Evolutionary conservation across 2,888 invertebrate species (phyloP).

Genomic region (Polydrusus cervinus): DNA sequence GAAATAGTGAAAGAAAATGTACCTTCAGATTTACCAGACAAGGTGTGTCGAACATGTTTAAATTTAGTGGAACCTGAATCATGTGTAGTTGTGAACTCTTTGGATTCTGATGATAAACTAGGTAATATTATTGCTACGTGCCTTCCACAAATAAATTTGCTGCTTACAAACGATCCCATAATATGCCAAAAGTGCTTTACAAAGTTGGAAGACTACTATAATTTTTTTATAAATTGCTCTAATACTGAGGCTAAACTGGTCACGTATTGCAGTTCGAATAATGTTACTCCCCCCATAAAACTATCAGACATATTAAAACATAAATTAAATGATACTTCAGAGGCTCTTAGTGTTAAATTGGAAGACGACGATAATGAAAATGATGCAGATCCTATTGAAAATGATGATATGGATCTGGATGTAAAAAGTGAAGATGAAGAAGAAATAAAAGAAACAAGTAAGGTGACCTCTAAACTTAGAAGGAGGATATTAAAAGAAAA

Average conservation of each 20-base stretch:
- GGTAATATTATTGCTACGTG: conserved; percentile 32
- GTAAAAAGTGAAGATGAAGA: conserved; percentile 42
- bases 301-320: conserved; percentile 27
- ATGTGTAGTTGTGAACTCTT: conserved; percentile 6
- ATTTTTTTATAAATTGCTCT: conserved; percentile 30
- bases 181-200: conserved; percentile 45
- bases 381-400: not conserved
- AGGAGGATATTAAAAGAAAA: conserved; percentile 8
- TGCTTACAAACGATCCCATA: conserved; percentile 39
- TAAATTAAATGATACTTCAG: conserved; percentile 24
- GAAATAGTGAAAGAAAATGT: conserved; percentile 10
- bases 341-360: conserved; percentile 26
- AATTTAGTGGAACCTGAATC: conserved; percentile 12
- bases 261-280: conserved; percentile 26
- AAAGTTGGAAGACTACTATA: conserved; percentile 40
- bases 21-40: conserved; percentile 1
- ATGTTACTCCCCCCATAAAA: conserved; percentile 12
- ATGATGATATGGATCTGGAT: conserved; percentile 14
- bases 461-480: not conserved
- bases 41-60: conserved; percentile 45
- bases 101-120: conserved; percentile 17
- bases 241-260: conserved; percentile 32
- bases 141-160: conserved; percentile 47
- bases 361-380: not conserved
- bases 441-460: not conserved